These are phyloP conservation scores for Leiothrix lutea DNA, from an alignment of 2,113 vertebrate species.

Conservation along the genomic window DNA sequence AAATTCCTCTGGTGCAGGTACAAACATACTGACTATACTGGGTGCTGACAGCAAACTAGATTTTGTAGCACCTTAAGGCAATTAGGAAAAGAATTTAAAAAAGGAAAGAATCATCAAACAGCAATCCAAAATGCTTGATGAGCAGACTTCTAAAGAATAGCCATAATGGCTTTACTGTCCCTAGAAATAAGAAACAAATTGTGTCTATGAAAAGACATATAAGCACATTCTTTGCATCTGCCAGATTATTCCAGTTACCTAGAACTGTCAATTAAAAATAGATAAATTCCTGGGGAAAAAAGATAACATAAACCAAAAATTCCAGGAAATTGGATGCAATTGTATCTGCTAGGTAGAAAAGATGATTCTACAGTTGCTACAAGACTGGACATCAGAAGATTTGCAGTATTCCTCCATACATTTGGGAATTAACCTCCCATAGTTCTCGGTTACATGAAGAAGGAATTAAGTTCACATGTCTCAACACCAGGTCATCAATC, in stretches of 20 bases:
- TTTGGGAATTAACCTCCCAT: neutral
- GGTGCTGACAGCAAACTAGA: slow-evolving; percentile 94
- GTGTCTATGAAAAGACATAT: neutral
- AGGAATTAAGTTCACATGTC: neutral
- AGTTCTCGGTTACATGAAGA: neutral
- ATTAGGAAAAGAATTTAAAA: neutral
- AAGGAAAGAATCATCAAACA: neutral
- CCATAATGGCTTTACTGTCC: neutral
- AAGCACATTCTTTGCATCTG: neutral
- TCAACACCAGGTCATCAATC: neutral
- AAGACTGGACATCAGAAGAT: neutral
- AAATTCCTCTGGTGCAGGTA: slow-evolving; percentile 96
- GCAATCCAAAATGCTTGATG: neutral
- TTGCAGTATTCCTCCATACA: neutral
- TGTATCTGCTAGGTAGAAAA: neutral
- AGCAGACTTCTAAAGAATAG: neutral
- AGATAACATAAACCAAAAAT: neutral
- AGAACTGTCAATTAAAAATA: neutral
- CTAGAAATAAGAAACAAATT: neutral
- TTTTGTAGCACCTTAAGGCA: slow-evolving; percentile 86
- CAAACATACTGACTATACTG: slow-evolving; percentile 98
- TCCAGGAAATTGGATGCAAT: neutral
- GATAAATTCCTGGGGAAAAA: neutral
- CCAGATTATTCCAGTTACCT: neutral
- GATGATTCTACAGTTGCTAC: neutral